Conservation (phyloP, 2,888 invertebrate genomes). For the Aphidius colemani region DNA sequence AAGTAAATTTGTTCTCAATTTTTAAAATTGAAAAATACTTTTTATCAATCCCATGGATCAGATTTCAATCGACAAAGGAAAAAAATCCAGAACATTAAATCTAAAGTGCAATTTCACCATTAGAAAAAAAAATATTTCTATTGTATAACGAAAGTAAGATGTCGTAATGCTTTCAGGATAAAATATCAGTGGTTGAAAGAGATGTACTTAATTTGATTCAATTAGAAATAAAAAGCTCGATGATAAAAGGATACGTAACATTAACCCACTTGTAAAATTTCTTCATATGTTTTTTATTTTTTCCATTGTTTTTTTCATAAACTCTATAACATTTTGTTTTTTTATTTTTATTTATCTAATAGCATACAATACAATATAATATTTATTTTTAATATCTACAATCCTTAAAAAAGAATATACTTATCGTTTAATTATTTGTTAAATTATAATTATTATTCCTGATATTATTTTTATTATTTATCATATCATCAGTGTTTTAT, state of each 20-base stretch:
- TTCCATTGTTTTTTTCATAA: slow-evolving; percentile 36
- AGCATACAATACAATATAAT: slow-evolving; percentile 39
- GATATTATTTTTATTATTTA: slow-evolving; percentile 20
- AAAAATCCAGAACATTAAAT: too few species aligned
- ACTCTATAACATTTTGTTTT: slow-evolving; percentile 28
- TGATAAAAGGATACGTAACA: slow-evolving; percentile 12
- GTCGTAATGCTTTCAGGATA: slow-evolving; percentile 10
- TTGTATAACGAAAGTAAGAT: not conserved
- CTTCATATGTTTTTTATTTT: slow-evolving; percentile 6
- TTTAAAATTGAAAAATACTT: too few species aligned
- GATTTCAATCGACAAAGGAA: not conserved
- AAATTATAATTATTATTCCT: slow-evolving; percentile 27
- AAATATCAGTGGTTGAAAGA: slow-evolving; percentile 6
- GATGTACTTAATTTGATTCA: slow-evolving; percentile 18
- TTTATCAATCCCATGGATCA: slow-evolving; percentile 6
- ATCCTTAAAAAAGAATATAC: slow-evolving; percentile 43
- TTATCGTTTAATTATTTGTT: slow-evolving; percentile 36
- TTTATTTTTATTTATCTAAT: slow-evolving; percentile 38
- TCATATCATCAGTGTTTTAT: not conserved
- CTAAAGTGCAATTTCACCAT: too few species aligned
- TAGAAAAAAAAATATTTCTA: too few species aligned
- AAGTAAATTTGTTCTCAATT: too few species aligned
- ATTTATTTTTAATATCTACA: slow-evolving; percentile 38
- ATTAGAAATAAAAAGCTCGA: slow-evolving; percentile 11
- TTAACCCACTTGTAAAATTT: slow-evolving; percentile 6